Evolutionary conservation across 2,888 invertebrate species (phyloP), one percentile per base, ranked within the genome.

Genomic region (Eilema caniola): DNA sequence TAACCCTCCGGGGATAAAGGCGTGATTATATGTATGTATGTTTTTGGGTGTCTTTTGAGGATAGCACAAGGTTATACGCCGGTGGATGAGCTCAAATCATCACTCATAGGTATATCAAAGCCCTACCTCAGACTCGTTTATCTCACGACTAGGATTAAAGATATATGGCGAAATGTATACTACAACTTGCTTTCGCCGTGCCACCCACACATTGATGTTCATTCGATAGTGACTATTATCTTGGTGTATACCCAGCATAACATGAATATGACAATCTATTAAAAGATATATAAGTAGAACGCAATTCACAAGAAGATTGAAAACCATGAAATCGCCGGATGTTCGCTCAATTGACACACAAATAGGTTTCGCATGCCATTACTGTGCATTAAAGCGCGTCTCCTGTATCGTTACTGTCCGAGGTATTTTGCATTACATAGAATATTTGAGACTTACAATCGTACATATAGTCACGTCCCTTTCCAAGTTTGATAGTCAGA

Each of bases 281-380:
- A 53, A 47, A 47, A 47, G 16, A 16, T n/a, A 28, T 2, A 28
- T 53, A 53, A 53, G 53, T 53, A 53, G 8, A 53, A 53, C 53
- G 20, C 20, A 53, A 53, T 53, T 53, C n/a, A n/a, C 53, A n/a
- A 53, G 53, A 53, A 53, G 53, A 53, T 53, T 53, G 53, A 53
- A 53, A 53, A 53, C 53, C n/a, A n/a, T n/a, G 10, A 53, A 53
- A 53, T n/a, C 53, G 16, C 53, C 53, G 53, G 53, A 53, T 53
- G 53, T n/a, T 53, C 53, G 53, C 53, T n/a, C 53, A 53, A 53
- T 53, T 53, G 53, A 53, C n/a, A 53, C n/a, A 53, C 53, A 53
- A 53, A 53, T 10, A 53, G 79, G 33, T 66, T 75, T 66, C 62
- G 75, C 70, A 67, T 47, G 20, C 47, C 8, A 53, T 64, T 53